These are phyloP conservation scores for Morphnarchus princeps DNA, from an alignment of 2,113 vertebrate genomes.

Conservation along the genomic window DNA sequence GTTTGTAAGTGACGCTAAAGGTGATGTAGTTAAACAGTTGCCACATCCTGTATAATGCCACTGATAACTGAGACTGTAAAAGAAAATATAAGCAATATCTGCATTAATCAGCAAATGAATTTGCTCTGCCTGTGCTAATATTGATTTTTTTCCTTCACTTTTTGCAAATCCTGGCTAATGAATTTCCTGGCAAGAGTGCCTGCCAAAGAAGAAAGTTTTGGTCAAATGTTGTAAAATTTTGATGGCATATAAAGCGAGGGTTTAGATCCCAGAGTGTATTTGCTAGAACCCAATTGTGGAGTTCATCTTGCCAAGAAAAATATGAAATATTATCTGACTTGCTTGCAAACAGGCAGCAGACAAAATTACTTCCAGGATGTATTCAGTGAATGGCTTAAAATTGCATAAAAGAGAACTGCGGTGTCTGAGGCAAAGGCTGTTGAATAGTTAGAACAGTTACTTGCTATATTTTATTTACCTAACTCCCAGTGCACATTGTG, in stretches of 20 bases:
- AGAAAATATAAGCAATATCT: background rate
- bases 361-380: background rate
- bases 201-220: background rate
- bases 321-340: background rate
- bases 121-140: conserved; percentile 17
- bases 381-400: background rate
- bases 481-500: background rate
- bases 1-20: background rate
- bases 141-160: background rate
- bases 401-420: accelerated
- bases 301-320: conserved; percentile 19
- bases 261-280: background rate
- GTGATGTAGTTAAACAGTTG: background rate
- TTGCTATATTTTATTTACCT: background rate
- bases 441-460: background rate
- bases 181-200: background rate
- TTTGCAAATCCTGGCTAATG: background rate
- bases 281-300: background rate
- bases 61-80: background rate
- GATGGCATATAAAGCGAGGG: background rate
- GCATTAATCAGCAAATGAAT: background rate
- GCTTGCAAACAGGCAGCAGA: background rate
- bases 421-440: background rate
- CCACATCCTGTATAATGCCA: background rate
- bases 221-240: conserved; percentile 6